Evolutionary conservation across 92 coral and sea anemone genomes (phyloP), one percentile per base, ranked within the genome.

Genomic region (Epizoanthus rinbou): DNA sequence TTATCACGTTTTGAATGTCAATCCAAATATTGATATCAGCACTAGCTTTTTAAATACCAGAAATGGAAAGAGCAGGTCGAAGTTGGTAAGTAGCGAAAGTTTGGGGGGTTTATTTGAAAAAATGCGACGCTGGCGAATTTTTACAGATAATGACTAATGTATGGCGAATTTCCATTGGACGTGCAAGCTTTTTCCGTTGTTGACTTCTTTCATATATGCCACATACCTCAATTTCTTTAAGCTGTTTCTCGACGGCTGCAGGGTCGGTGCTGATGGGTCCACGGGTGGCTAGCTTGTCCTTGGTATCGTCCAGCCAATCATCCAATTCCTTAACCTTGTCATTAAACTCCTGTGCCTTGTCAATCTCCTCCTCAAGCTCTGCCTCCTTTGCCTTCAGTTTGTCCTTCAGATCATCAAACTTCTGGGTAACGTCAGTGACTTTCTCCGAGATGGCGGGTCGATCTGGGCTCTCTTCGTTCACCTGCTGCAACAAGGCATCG

Each of bases 401-500:
- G 84, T 90, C 93, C 33, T 90, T 93, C 8, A 96, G 86, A 76
- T 92, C 99, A 50, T 69, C 94, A 82, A 86, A 96, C 69, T 90
- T 92, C 73, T 88, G 88, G 3, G 97, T 88, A 0, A 96, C 87
- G 15, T 90, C 91, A n/a, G 91, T 84, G 19, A 93, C 96, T 85
- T 92, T 96, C 41, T 83, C 97, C 11, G 92, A 73, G 69, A 96
- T 88, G 65, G 87, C 92, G 6, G 90, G 86, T 45, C 91, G 88
- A 57, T 96, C 99, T 52, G 94, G 89, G 45, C 97, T 93, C 81
- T 80, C 88, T 74, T 95, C 97, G 86, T 90, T 95, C 71, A 96
- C 95, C 57, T 91, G 85, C 43, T 85, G 89, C 9, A 96, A 88
- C 64, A 96, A 69, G 37, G 88, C 76, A 8, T 94, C 95, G 10